Evolutionary conservation across 1,140 invertebrate genomes (phyloP), one percentile per base, ranked within the genome.

Genomic region (Nymphalis io): DNA sequence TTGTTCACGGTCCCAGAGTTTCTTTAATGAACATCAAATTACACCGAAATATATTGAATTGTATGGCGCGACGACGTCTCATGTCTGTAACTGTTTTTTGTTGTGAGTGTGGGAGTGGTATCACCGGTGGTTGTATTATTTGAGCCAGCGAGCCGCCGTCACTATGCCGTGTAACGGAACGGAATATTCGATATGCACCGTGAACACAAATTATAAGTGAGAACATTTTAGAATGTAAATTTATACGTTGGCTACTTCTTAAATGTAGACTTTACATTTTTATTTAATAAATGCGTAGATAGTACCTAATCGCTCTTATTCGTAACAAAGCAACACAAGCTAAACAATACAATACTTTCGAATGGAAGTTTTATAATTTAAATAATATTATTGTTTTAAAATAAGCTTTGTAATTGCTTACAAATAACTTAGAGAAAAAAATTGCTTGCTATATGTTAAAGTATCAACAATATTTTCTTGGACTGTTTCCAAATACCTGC

Each of bases 1-100:
- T 87, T 83, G 88, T 89, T 90, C 89, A 90, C 88, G 89, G 89
- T 90, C 84, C 83, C 88, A 85, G 84, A 84, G 85, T 84, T 87
- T 83, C 88, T 89, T 85, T 91, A 91, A 91, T 91, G 89, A 89
- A 90, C 88, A 85, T 89, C 87, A 90, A 91, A 90, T 91, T 91
- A 89, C 85, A 83, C 84, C 72, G 83, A 91, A 90, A 90, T 89
- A 89, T 91, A 91, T 91, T 90, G 89, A 90, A 91, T 91, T 90
- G 88, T 89, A 79, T 83, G 75, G 74, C 73, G 82, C 87, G 85
- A 87, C 87, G 88, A 89, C 83, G 83, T 84, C 82, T 84, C 80
- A 73, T 85, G 81, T 87, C 81, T 78, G 75, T 88, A 85, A 84
- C 85, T 87, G 80, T 84, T 81, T 81, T 75, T 65, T 66, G 60